A percentile compares a stretch with the other conserved stretches of the same genome.
These are phyloP conservation scores for Muschampia plurimacula DNA, from an alignment of 2,888 invertebrate species.

Conservation along the genomic window DNA sequence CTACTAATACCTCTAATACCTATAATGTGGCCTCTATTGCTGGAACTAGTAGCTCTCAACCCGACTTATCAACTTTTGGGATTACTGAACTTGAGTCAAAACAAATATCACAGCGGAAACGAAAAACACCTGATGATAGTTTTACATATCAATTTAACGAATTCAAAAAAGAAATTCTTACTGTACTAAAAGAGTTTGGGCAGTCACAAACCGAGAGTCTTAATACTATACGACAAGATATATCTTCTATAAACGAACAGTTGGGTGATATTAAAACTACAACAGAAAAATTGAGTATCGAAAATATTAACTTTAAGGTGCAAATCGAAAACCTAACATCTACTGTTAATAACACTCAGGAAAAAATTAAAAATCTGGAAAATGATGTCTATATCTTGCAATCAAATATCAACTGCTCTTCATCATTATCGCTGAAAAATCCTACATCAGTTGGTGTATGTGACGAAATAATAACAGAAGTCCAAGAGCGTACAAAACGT, in stretches of 20 bases:
- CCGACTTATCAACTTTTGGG: slow-evolving; percentile 6
- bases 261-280: slow-evolving; percentile 1
- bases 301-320: not conserved
- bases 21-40: not conserved
- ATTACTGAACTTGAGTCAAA: not conserved
- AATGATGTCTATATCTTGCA: not conserved
- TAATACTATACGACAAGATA: slow-evolving; percentile 10
- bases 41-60: not conserved
- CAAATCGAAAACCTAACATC: not conserved
- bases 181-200: not conserved
- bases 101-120: slow-evolving; percentile 3
- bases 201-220: slow-evolving; percentile 2
- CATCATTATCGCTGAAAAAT: not conserved
- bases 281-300: not conserved
- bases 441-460: not conserved
- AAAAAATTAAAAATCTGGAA: not conserved
- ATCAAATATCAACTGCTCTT: not conserved
- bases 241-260: slow-evolving; percentile 14
- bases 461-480: slow-evolving; percentile 1
- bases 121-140: slow-evolving; percentile 9
- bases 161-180: slow-evolving; percentile 13
- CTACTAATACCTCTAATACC: not conserved
- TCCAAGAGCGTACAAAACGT: slow-evolving; percentile 1
- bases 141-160: slow-evolving; percentile 1
- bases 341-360: not conserved